Base-by-base conservation (phyloP, 2,113 vertebrate genomes). In the Abramis brama region DNA sequence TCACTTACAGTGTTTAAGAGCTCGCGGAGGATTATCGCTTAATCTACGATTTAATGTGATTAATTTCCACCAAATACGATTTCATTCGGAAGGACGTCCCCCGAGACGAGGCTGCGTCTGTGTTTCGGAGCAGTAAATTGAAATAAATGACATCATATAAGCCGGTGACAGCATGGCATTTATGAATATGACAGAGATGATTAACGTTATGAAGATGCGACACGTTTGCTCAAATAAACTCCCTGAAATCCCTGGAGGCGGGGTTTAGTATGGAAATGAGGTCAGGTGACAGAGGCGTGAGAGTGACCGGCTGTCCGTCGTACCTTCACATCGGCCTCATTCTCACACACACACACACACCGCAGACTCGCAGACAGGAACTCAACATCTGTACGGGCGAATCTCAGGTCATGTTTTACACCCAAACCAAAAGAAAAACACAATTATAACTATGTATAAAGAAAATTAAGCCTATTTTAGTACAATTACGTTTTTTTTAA, bases 11-110 rank as follows among this genome's bases (percentile, higher is more conserved):
- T 90, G 89, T 92, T 93, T 91, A 91, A 89, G 89, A 89, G 89
- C 88, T 25, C 52, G 25, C 84, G 77, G 57, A 85, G 90, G 92
- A 94, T 95, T 87, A 91, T 87, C 79, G 4, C 45, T 84, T 89
- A 92, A 94, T 85, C 90, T 91, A 87, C 81, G 87, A 89, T 90
- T 92, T 92, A 92, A 91, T 90, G 87, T 91, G 90, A 93, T 94
- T 93, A 91, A 90, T 91, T 87, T 89, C 80, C 80, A 83, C 47
- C 66, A 79, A 87, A 87, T 84, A 64, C 55, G 52, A 84, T 66
- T 47, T 74, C 50, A 82, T 50, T 71, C 74, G 50, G 25, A 47
- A 7, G 57, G 62, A 19, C 2, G 19, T 68, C 84, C 76, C 19
- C 1, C 19, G 84, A 27, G 76, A 83, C 57, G 43, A 74, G 47